phyloP scores from a whole-genome alignment of 2,113 vertebrate genomes.

The Mixornis gularis region DNA sequence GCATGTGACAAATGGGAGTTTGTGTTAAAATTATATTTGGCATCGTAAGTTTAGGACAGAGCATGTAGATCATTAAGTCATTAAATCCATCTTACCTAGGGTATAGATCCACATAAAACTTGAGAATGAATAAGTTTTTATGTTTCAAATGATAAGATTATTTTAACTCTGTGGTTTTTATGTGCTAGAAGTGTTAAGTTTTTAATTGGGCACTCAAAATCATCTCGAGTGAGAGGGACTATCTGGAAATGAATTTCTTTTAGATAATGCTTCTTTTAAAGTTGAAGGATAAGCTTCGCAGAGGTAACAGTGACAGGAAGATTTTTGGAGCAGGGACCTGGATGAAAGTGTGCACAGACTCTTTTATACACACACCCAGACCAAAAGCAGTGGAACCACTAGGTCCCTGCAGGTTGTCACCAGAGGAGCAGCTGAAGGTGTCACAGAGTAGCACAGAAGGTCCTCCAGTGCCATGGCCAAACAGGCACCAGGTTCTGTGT shows the following conservation, averaged over 20 bases:
- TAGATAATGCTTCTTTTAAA: not conserved
- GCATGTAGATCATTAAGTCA: not conserved
- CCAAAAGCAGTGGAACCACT: not conserved
- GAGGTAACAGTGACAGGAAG: not conserved
- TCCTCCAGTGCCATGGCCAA: not conserved
- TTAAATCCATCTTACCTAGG: not conserved
- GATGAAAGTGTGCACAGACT: not conserved
- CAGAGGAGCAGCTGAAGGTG: not conserved
- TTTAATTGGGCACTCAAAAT: not conserved
- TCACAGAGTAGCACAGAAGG: not conserved
- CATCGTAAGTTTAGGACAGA: not conserved
- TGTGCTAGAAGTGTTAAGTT: not conserved
- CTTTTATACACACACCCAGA: not conserved
- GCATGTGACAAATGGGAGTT: not conserved
- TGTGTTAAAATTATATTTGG: not conserved
- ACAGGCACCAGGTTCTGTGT: not conserved
- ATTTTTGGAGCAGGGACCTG: not conserved
- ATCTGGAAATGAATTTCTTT: not conserved
- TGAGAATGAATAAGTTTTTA: not conserved
- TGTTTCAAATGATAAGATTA: not conserved
- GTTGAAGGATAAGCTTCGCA: not conserved
- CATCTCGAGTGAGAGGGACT: rapidly evolving
- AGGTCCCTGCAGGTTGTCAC: not conserved
- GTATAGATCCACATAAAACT: not conserved
- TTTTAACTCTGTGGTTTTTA: not conserved